phyloP scores from a whole-genome alignment of 2,888 invertebrate genomes.

The Rutpela maculata region DNA sequence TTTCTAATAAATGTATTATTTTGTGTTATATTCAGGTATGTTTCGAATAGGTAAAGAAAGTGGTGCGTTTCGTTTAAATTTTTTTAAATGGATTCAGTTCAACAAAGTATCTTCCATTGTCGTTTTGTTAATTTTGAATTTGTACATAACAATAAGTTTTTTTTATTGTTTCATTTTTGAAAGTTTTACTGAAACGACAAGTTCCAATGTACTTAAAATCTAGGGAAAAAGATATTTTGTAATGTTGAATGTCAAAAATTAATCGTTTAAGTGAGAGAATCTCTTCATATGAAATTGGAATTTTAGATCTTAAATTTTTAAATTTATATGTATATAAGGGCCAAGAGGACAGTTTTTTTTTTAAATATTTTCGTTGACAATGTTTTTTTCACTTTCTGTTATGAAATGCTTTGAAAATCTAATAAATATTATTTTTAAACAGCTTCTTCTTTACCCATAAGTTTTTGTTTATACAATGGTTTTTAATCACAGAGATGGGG shows the following conservation, averaged over 20 bases:
- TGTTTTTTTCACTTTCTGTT: background rate
- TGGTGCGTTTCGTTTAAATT: background rate
- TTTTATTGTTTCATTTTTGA: background rate
- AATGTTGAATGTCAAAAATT: background rate
- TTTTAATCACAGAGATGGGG: no score
- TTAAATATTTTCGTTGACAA: no score
- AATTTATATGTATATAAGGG: background rate
- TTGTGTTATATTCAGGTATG: conserved; percentile 1
- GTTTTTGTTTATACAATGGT: no score
- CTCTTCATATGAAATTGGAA: background rate
- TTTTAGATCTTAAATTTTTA: background rate
- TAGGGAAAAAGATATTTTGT: background rate
- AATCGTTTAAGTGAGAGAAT: background rate
- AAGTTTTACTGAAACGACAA: background rate
- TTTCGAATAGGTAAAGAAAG: background rate
- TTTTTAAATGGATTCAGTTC: background rate
- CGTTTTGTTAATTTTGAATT: background rate
- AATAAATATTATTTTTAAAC: conserved; percentile 2
- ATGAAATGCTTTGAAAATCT: background rate
- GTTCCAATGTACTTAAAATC: background rate
- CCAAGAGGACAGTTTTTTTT: background rate
- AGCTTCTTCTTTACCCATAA: background rate
- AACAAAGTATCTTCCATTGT: background rate
- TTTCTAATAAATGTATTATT: background rate
- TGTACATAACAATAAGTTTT: background rate